Evolutionary conservation across 2,797 vertebrate genomes (phyloP).

Genomic region (Todus mexicanus): DNA sequence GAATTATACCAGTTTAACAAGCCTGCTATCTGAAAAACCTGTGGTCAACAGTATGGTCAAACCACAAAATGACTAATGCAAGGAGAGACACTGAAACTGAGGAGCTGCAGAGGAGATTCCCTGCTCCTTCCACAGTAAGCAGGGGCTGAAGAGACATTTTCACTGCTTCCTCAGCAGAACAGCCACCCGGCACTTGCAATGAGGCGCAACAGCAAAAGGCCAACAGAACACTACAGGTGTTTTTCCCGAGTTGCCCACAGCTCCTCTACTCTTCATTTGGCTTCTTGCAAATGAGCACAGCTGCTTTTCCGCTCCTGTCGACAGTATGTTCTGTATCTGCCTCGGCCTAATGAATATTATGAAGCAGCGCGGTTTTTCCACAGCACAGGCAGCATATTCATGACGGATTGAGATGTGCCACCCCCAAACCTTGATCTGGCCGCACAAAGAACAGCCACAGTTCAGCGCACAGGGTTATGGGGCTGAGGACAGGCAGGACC

Average conservation of each 20-base stretch:
- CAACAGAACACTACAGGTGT: background rate
- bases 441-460: fast-evolving
- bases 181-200: background rate
- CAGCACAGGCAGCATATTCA: background rate
- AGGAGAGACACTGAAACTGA: fast-evolving
- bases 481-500: fast-evolving
- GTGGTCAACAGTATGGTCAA: background rate
- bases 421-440: background rate
- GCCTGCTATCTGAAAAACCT: background rate
- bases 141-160: background rate
- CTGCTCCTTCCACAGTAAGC: background rate
- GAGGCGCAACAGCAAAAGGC: background rate
- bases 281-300: background rate
- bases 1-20: background rate
- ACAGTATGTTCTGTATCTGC: background rate
- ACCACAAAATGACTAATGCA: background rate
- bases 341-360: background rate
- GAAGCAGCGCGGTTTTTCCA: background rate
- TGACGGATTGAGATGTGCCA: fast-evolving
- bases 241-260: background rate
- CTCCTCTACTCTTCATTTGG: background rate
- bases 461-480: fast-evolving
- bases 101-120: background rate
- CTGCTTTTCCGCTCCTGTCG: background rate
- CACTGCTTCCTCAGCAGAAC: background rate